phyloP scores from a whole-genome alignment of 2,797 vertebrate genomes.

The Yasuhikotakia modesta region DNA sequence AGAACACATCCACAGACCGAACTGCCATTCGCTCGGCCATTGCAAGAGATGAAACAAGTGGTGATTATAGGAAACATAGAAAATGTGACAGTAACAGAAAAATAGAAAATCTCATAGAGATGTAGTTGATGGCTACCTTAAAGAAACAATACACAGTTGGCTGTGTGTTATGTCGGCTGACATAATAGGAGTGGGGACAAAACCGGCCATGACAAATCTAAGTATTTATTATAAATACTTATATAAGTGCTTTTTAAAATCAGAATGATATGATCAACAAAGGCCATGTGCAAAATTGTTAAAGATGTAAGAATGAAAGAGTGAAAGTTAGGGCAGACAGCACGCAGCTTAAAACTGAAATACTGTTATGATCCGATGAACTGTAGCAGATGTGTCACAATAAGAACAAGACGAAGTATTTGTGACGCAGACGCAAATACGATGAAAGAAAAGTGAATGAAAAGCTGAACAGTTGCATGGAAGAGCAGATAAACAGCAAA shows the following conservation, averaged over 20 bases:
- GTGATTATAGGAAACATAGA: background rate
- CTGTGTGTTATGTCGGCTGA: too few relatives aligned
- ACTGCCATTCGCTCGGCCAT: background rate
- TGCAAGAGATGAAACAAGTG: background rate
- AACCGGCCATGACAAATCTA: background rate
- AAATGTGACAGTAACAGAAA: constrained; percentile 4
- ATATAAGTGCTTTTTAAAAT: background rate
- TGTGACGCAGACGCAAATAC: constrained; percentile 59
- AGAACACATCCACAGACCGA: background rate
- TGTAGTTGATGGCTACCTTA: background rate
- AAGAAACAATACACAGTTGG: too few relatives aligned
- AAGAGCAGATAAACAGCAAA: constrained; percentile 48
- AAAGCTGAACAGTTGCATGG: constrained; percentile 59
- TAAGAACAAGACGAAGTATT: constrained; percentile 51
- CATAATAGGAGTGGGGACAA: background rate
- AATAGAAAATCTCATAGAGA: constrained; percentile 12
- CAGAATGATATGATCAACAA: constrained; percentile 3
- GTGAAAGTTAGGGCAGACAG: constrained; percentile 16
- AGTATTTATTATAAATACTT: too few relatives aligned
- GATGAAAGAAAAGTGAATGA: constrained; percentile 56
- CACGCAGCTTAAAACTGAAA: constrained; percentile 59
- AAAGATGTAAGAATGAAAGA: constrained; percentile 15
- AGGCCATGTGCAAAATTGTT: background rate
- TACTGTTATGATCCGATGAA: constrained; percentile 56
- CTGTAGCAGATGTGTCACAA: constrained; percentile 17